These are phyloP conservation scores for Strix uralensis DNA, from an alignment of 2,113 vertebrate species.

Conservation along the genomic window DNA sequence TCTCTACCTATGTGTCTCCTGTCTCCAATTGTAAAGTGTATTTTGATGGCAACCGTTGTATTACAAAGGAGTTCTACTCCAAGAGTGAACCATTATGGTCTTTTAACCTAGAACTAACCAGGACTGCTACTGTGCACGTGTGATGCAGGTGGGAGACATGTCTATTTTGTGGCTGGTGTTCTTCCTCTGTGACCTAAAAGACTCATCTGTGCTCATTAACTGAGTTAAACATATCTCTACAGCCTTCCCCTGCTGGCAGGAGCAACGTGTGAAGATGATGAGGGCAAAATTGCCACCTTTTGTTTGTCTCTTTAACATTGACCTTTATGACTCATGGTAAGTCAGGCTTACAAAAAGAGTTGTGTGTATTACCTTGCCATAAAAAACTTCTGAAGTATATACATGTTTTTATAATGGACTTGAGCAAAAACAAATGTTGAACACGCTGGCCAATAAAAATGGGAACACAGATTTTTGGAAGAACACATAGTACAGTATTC, in stretches of 20 bases:
- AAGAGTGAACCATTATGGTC: fast-evolving
- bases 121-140: fast-evolving
- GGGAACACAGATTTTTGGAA: not conserved
- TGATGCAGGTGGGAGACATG: fast-evolving
- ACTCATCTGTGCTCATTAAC: not conserved
- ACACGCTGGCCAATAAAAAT: not conserved
- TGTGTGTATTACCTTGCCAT: not conserved
- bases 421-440: slow-evolving; percentile 10
- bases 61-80: not conserved
- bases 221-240: not conserved
- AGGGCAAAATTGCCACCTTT: not conserved
- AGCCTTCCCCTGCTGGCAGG: not conserved
- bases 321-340: not conserved
- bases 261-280: not conserved
- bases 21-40: not conserved
- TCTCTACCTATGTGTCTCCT: not conserved
- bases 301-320: not conserved
- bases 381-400: not conserved
- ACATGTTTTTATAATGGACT: not conserved
- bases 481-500: not conserved
- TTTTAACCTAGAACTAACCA: not conserved
- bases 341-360: not conserved
- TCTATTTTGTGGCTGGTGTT: not conserved
- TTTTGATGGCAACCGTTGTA: not conserved
- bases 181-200: not conserved